phyloP scores from a whole-genome alignment of 2,113 vertebrate genomes.

The Trogon surrucura region DNA sequence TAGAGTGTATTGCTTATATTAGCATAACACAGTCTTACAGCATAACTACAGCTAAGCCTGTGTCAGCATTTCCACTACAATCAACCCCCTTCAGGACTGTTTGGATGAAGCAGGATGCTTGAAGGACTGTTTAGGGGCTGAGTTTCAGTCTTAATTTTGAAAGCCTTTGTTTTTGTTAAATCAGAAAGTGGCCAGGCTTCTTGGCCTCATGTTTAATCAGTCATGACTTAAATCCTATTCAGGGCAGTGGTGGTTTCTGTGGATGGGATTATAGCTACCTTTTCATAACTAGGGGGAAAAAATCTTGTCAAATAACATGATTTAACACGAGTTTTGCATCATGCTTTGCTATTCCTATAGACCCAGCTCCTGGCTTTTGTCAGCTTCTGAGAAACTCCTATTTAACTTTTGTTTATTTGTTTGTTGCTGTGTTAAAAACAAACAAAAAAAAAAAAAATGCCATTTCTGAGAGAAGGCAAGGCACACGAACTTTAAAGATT shows the following conservation, averaged over 20 bases:
- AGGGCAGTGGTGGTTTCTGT: conserved; percentile 14
- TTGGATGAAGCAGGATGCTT: not conserved
- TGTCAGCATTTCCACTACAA: conserved; percentile 44
- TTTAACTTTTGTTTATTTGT: not conserved
- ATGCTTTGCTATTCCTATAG: not conserved
- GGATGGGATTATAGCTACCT: conserved; percentile 29
- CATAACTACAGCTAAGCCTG: conserved; percentile 5
- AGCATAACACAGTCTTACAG: conserved; percentile 30
- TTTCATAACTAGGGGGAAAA: not conserved
- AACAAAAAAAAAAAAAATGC: not conserved
- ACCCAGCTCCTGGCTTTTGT: not conserved
- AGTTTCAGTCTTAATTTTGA: not conserved
- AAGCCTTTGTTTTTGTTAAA: conserved; percentile 11
- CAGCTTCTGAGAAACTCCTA: not conserved
- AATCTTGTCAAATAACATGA: conserved; percentile 10
- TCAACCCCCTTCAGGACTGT: not conserved
- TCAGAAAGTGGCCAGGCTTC: not conserved
- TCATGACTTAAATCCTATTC: conserved; percentile 20
- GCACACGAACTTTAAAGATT: not conserved
- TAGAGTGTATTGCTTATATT: conserved; percentile 18
- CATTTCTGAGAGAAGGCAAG: not conserved
- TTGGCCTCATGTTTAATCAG: not conserved
- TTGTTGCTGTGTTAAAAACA: not conserved
- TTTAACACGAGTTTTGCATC: not conserved
- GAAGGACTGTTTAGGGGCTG: not conserved